phyloP scores from a whole-genome alignment of 35 echinoderm and acorn worm species.

The Diadema setosum region DNA sequence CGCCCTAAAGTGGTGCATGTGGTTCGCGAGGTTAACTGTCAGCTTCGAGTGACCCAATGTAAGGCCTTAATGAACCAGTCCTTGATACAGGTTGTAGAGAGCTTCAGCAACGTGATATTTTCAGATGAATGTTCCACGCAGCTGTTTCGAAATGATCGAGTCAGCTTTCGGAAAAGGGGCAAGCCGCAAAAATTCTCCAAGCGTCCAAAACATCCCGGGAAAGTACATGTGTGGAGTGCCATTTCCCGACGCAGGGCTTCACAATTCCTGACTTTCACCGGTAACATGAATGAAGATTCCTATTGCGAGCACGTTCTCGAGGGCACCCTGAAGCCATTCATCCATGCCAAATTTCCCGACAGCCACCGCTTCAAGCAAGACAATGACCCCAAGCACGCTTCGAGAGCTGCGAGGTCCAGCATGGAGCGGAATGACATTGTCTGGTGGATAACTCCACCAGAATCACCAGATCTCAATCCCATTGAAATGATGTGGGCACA shows the following conservation, averaged over 20 bases:
- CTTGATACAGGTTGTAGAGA: neutral
- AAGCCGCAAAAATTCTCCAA: neutral
- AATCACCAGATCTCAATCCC: slow-evolving; percentile 59
- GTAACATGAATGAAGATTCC: slow-evolving; percentile 53
- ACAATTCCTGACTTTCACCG: slow-evolving; percentile 14
- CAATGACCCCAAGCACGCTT: slow-evolving; percentile 33
- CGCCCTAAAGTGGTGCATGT: neutral
- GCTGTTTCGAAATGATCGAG: neutral
- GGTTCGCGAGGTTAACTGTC: neutral
- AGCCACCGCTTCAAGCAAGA: slow-evolving; percentile 19
- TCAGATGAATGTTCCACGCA: neutral
- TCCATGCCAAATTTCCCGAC: neutral
- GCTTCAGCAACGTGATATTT: neutral
- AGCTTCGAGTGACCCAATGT: neutral
- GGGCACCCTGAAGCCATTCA: slow-evolving; percentile 5
- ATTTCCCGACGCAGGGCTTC: slow-evolving; percentile 30
- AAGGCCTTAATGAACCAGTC: neutral
- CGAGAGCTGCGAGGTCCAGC: neutral
- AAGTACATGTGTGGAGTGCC: slow-evolving; percentile 60
- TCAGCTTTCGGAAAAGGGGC: neutral
- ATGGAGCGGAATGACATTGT: slow-evolving; percentile 14
- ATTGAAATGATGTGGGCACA: slow-evolving; percentile 58
- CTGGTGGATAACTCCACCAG: slow-evolving; percentile 45
- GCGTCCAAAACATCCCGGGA: slow-evolving; percentile 22
- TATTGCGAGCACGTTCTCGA: neutral